A percentile compares a stretch with the other conserved stretches of the same genome.
These are phyloP conservation scores for Chaetoderma sp. DNA, from an alignment of 2,888 invertebrate genomes.

Conservation along the genomic window DNA sequence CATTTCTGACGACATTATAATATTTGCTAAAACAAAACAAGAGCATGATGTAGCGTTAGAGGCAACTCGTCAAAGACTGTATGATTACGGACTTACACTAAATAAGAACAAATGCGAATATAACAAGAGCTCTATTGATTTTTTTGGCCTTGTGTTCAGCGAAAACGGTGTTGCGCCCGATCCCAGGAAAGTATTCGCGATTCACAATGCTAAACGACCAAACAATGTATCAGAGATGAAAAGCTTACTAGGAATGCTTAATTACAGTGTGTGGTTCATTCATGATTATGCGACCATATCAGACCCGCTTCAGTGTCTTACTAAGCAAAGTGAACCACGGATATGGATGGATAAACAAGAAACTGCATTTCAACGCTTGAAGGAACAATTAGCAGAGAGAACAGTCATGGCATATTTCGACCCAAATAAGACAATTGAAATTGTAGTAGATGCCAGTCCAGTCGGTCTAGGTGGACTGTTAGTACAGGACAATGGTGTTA, in stretches of 20 bases:
- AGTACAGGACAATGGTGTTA: constrained; percentile 24
- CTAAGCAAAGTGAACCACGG: constrained; percentile 35
- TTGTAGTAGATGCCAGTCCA: constrained; percentile 41
- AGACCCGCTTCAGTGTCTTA: constrained; percentile 40
- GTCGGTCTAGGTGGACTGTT: constrained; percentile 40
- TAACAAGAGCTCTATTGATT: neutral
- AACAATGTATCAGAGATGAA: constrained; percentile 36
- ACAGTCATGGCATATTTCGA: constrained; percentile 38
- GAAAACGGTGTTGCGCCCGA: constrained; percentile 27
- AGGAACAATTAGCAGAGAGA: constrained; percentile 27
- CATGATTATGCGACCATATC: constrained; percentile 33
- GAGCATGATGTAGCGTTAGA: constrained; percentile 34
- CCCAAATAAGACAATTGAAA: constrained; percentile 22
- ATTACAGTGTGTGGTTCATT: constrained; percentile 43
- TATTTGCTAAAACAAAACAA: constrained; percentile 31
- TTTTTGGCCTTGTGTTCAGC: constrained; percentile 6
- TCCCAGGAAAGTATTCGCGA: constrained; percentile 35
- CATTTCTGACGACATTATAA: constrained; percentile 42
- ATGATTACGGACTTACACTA: neutral
- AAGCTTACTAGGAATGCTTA: constrained; percentile 42
- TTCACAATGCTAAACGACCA: constrained; percentile 35
- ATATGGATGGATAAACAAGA: constrained; percentile 33
- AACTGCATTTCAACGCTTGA: constrained; percentile 33
- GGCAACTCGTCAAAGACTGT: constrained; percentile 12
- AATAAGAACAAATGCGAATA: neutral